Conservation (phyloP, 1,140 invertebrate genomes). For the Atta colombica region DNA sequence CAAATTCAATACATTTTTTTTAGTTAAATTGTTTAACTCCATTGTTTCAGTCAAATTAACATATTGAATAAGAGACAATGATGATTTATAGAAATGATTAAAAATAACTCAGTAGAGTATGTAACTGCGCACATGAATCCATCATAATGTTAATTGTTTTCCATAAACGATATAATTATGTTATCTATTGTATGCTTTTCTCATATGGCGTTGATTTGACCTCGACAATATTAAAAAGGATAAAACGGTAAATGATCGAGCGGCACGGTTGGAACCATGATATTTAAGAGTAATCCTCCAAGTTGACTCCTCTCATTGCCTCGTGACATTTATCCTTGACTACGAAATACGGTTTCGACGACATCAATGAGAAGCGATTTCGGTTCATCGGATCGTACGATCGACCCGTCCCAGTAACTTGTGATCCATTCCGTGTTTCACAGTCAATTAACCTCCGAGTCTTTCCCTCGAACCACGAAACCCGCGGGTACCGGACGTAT, state of each 20-base stretch:
- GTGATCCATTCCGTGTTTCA: slow-evolving; percentile 55
- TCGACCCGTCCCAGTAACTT: slow-evolving; percentile 53
- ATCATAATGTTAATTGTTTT: too few species aligned
- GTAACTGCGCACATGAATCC: too few species aligned
- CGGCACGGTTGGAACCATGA: neutral
- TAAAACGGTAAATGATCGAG: neutral
- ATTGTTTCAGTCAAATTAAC: too few species aligned
- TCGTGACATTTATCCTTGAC: slow-evolving; percentile 33
- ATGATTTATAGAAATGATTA: too few species aligned
- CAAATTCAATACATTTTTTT: too few species aligned
- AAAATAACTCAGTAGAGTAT: too few species aligned
- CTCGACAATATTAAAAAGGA: neutral
- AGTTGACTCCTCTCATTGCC: neutral
- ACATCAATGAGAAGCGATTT: slow-evolving; percentile 37
- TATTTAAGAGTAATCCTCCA: neutral
- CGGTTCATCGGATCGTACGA: slow-evolving; percentile 50
- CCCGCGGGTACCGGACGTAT: slow-evolving; percentile 32
- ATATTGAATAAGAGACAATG: too few species aligned
- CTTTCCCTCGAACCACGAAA: slow-evolving; percentile 46
- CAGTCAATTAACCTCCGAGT: slow-evolving; percentile 62
- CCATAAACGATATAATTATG: too few species aligned
- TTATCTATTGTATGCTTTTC: too few species aligned
- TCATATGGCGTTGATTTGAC: neutral
- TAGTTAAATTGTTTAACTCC: too few species aligned
- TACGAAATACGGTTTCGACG: slow-evolving; percentile 6